Percentiles rank a stretch among this genome's conserved stretches.
phyloP scores from a whole-genome alignment of 1,140 invertebrate genomes.

The Drosophila kikkawai region DNA sequence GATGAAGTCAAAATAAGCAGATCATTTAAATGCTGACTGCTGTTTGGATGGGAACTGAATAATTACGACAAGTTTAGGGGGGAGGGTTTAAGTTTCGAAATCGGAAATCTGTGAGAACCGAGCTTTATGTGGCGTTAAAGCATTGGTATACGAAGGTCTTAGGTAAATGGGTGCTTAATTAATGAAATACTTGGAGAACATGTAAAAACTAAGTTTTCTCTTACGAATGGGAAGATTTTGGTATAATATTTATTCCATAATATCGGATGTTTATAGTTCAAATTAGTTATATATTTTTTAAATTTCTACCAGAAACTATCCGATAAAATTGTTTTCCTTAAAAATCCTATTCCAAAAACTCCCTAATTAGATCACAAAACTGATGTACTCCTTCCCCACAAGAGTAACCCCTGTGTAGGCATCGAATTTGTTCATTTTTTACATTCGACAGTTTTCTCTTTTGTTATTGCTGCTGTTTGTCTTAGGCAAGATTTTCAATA shows the following conservation, averaged over 20 bases:
- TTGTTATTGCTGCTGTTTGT: slow-evolving; percentile 70
- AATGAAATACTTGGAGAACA: background rate
- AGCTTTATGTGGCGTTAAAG: background rate
- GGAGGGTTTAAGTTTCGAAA: background rate
- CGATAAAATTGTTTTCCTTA: background rate
- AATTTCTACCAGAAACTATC: no score
- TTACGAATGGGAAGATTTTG: background rate
- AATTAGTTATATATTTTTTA: no score
- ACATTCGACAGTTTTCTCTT: slow-evolving; percentile 47
- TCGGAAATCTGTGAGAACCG: slow-evolving; percentile 17
- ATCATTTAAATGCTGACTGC: slow-evolving; percentile 70
- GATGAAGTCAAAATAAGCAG: slow-evolving; percentile 82
- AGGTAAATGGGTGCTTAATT: background rate
- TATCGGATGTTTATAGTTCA: no score
- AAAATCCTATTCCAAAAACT: background rate
- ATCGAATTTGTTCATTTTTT: slow-evolving; percentile 10
- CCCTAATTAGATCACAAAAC: slow-evolving; percentile 6
- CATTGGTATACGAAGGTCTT: background rate
- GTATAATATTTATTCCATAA: no score
- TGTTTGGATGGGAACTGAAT: slow-evolving; percentile 32
- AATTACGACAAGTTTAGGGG: slow-evolving; percentile 4
- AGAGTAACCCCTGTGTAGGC: slow-evolving; percentile 21
- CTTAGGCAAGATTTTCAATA: slow-evolving; percentile 84
- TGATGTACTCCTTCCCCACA: background rate
- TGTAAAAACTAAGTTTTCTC: background rate